Evolutionary conservation across 2,113 vertebrate species (phyloP).

Genomic region (Pteropus alecto): DNA sequence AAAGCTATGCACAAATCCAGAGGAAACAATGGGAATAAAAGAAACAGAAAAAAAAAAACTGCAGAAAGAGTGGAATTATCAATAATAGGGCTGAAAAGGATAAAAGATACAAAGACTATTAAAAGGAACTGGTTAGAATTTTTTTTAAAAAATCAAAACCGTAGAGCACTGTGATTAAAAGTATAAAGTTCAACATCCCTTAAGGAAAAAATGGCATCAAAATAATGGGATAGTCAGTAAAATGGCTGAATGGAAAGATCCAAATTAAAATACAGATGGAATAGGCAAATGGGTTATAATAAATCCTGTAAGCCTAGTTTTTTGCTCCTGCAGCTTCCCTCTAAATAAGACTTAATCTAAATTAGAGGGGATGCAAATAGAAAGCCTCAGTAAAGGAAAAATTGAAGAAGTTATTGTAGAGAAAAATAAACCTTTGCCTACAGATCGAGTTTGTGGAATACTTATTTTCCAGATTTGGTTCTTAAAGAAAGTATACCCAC

Average conservation of each 20-base stretch:
- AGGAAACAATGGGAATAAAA: neutral
- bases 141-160: neutral
- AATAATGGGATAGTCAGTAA: neutral
- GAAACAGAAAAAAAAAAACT: neutral
- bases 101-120: neutral
- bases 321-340: neutral
- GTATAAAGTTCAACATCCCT: neutral
- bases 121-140: neutral
- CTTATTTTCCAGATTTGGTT: conserved; percentile 3
- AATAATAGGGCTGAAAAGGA: neutral
- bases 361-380: neutral
- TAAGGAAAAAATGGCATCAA: neutral
- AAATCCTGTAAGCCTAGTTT: neutral
- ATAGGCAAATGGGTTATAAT: neutral
- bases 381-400: neutral
- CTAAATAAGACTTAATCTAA: neutral
- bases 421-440: conserved; percentile 4
- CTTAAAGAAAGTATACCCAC: neutral
- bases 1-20: neutral
- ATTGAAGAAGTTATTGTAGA: neutral
- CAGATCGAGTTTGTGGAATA: neutral
- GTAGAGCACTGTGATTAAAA: neutral
- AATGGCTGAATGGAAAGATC: neutral
- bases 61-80: neutral
- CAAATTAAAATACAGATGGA: neutral